Base-by-base conservation (phyloP, 2,113 vertebrate species). In the Euleptes europaea region DNA sequence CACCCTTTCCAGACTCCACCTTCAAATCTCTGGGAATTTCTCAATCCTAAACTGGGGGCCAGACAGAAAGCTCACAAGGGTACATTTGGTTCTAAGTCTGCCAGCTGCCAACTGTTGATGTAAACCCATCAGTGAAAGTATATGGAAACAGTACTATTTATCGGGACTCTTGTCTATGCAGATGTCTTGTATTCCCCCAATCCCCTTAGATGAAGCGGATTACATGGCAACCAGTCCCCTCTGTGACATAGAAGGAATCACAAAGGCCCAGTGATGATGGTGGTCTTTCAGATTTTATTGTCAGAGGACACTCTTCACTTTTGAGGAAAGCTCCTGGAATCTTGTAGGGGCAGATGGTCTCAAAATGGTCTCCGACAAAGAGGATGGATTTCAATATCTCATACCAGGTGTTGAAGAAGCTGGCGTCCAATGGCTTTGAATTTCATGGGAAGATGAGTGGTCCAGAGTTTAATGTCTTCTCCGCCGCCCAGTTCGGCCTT, bases 221-320 rank as follows among this genome's bases (percentile, higher is more conserved):
- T 69, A 5, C 60, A 17, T 17, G 28, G 35, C 63, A 80, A 47
- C 14, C 28, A n/a, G 31, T 21, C 67, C 28, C 66, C 66, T 26
- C 10, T 57, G 66, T 75, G 72, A 66, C 57, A 28, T 60, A 26
- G 26, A 69, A 76, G 2, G 15, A 31, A 21, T 2, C 63, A 69
- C 14, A n/a, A 72, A 75, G 4, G 11, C 21, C 9, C 14, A 14
- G 5, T 4, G 31, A 33, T 8, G 23, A 35, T 26, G n/a, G 23
- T 72, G 54, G 31, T 12, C 35, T 49, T 78, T 66, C 80, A 47
- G 31, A 13, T 3, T 83, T 83, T 83, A 83, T 83, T 83, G 75
- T 17, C 26, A 47, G 38, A 19, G 51, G 67, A 49, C 42, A n/a
- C 28, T 35, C 38, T 38, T 86, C 85, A 49, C 4, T 63, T 54